Evolutionary conservation across 1,140 invertebrate species (phyloP).

Genomic region (Vanessa atalanta): DNA sequence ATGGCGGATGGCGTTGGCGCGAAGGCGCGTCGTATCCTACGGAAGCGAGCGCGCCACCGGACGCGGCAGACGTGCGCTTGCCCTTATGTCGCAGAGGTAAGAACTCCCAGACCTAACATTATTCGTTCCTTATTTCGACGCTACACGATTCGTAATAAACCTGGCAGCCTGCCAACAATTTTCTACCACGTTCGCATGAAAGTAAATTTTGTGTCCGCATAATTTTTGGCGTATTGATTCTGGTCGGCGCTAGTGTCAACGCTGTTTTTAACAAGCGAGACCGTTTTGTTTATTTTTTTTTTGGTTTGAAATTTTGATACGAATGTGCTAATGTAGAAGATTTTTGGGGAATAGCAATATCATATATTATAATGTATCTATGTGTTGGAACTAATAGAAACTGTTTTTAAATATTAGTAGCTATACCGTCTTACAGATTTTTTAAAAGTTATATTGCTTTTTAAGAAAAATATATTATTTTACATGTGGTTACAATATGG

Average conservation of each 20-base stretch:
- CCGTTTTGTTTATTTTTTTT: conserved; percentile 11
- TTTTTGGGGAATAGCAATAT: neutral
- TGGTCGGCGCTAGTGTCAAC: conserved; percentile 36
- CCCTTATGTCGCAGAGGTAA: conserved; percentile 42
- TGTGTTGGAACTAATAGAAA: neutral
- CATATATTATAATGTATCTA: neutral
- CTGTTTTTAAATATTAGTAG: too few species aligned
- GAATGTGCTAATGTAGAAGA: neutral
- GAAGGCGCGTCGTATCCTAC: conserved; percentile 53
- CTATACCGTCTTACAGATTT: too few species aligned
- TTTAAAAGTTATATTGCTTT: too few species aligned
- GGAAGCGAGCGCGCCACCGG: conserved; percentile 48
- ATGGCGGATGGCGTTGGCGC: conserved; percentile 45
- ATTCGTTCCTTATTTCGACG: conserved; percentile 17
- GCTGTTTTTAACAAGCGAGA: conserved; percentile 23
- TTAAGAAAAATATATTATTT: too few species aligned
- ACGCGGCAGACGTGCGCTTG: conserved; percentile 47
- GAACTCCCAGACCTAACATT: conserved; percentile 23
- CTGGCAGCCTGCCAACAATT: conserved; percentile 46
- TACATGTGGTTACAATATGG: too few species aligned
- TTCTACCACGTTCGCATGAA: conserved; percentile 40
- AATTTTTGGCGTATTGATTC: conserved; percentile 45
- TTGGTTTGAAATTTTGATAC: neutral
- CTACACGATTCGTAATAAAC: conserved; percentile 44
- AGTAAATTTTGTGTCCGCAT: conserved; percentile 48